Conservation (phyloP, 2,113 vertebrate species). For the Corythornis cristatus region DNA sequence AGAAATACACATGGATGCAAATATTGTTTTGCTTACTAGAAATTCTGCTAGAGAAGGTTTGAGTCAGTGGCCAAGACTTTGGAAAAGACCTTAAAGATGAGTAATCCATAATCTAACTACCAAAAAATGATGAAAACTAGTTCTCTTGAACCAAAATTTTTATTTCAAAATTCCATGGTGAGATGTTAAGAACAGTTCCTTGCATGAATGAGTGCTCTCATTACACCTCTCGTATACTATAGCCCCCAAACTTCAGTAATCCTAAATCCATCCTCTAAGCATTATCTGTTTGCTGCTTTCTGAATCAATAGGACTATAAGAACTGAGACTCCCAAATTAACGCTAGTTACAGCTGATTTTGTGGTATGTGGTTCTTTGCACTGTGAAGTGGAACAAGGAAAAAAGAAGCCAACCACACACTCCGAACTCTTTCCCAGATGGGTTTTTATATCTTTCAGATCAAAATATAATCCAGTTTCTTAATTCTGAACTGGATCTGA, state of each 20-base stretch:
- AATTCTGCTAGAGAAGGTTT: not conserved
- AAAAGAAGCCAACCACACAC: not conserved
- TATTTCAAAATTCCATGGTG: slow-evolving; percentile 7
- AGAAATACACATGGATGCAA: slow-evolving; percentile 15
- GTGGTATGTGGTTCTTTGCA: slow-evolving; percentile 46
- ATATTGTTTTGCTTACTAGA: slow-evolving; percentile 23
- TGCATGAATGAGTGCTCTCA: slow-evolving; percentile 1
- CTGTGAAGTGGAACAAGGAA: slow-evolving; percentile 44
- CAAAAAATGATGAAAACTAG: slow-evolving; percentile 9
- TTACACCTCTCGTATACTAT: not conserved
- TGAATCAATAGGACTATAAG: slow-evolving; percentile 63
- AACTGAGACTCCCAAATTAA: slow-evolving; percentile 64
- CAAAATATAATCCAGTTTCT: slow-evolving; percentile 59
- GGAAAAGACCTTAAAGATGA: slow-evolving; percentile 22
- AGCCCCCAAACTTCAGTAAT: slow-evolving; percentile 18
- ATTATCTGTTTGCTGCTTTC: slow-evolving; percentile 51
- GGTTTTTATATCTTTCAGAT: slow-evolving; percentile 42
- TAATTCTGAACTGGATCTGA: slow-evolving; percentile 39
- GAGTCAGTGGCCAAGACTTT: not conserved
- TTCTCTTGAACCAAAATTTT: not conserved
- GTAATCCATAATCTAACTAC: slow-evolving; percentile 36
- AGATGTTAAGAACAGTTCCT: slow-evolving; percentile 5
- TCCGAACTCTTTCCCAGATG: slow-evolving; percentile 32
- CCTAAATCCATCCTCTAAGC: slow-evolving; percentile 54
- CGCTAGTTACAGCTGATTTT: slow-evolving; percentile 65